These are phyloP conservation scores for Melipona quadrifasciata DNA, from an alignment of 1,140 invertebrate species.

Conservation along the genomic window DNA sequence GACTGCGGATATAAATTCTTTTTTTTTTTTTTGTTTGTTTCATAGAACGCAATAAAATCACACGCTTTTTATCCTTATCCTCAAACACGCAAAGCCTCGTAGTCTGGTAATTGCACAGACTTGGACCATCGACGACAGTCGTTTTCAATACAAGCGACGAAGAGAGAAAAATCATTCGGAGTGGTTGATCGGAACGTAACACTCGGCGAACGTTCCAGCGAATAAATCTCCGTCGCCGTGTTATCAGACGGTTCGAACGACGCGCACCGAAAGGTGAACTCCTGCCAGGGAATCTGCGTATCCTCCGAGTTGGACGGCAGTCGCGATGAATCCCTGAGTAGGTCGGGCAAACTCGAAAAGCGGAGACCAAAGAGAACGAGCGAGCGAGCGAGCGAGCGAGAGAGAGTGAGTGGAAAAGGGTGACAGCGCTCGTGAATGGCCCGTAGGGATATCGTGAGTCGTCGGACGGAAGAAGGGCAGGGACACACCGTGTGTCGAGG, in stretches of 20 bases:
- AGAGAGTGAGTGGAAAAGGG: conserved; percentile 40
- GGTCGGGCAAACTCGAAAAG: background rate
- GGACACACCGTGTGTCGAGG: conserved; percentile 5
- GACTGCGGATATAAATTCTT: no score
- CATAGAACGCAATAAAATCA: no score
- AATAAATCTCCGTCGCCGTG: conserved; percentile 25
- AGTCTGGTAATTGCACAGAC: no score
- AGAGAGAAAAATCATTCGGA: no score
- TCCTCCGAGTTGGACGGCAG: background rate
- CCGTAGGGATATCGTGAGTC: conserved; percentile 59
- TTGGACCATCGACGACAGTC: no score
- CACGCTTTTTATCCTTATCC: no score
- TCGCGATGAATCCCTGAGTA: conserved; percentile 38
- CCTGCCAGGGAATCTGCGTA: conserved; percentile 19
- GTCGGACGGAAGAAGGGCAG: conserved; percentile 54
- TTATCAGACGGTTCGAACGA: conserved; percentile 5
- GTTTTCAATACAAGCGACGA: no score
- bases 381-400: background rate
- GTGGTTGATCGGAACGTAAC: no score
- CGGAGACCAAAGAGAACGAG: no score
- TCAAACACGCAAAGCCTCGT: no score
- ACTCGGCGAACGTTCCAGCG: background rate
- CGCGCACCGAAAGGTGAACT: conserved; percentile 13
- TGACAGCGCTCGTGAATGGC: conserved; percentile 53
- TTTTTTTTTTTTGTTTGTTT: no score